A percentile compares a stretch with the other conserved stretches of the same genome.
Evolutionary conservation across 2,888 invertebrate species (phyloP).

Genomic region (Drosophila demipolita): DNA sequence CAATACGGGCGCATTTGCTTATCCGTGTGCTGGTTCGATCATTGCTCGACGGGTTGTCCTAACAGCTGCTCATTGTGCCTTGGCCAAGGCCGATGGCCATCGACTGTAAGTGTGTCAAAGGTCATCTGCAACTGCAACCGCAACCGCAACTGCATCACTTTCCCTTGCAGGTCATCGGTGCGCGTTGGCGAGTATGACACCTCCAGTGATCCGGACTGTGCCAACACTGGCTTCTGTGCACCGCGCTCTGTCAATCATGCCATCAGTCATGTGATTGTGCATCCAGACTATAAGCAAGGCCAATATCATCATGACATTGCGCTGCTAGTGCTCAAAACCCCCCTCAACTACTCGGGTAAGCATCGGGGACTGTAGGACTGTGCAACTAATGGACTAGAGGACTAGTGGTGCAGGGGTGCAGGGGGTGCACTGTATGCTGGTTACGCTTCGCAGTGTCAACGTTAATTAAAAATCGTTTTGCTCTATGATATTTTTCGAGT

Average conservation of each 20-base stretch:
- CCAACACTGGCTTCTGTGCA: slow-evolving; percentile 89
- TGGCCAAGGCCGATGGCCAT: slow-evolving; percentile 91
- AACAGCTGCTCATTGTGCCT: slow-evolving; percentile 92
- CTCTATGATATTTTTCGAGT: slow-evolving; percentile 48
- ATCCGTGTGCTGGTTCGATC: slow-evolving; percentile 92
- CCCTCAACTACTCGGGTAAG: slow-evolving; percentile 89
- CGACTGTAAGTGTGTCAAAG: slow-evolving; percentile 88
- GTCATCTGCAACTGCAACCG: slow-evolving; percentile 1
- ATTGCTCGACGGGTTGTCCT: slow-evolving; percentile 88
- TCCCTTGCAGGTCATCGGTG: slow-evolving; percentile 87
- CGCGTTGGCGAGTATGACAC: slow-evolving; percentile 91
- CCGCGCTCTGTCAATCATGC: slow-evolving; percentile 89
- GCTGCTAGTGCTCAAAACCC: slow-evolving; percentile 89
- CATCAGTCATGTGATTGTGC: slow-evolving; percentile 91
- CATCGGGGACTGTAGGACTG: slow-evolving; percentile 15
- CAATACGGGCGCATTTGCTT: slow-evolving; percentile 89
- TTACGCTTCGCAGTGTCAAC: slow-evolving; percentile 62
- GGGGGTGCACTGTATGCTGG: slow-evolving; percentile 1
- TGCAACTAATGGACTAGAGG: neutral
- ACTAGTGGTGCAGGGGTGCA: neutral
- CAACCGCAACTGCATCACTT: slow-evolving; percentile 19
- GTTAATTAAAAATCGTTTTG: slow-evolving; percentile 80
- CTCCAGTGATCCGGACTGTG: slow-evolving; percentile 91
- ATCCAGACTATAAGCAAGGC: slow-evolving; percentile 90
- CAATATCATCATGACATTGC: slow-evolving; percentile 91